Evolutionary conservation across 2,888 invertebrate species (phyloP), one percentile per base, ranked within the genome.

Genomic region (Disparrhopalites patrizii): DNA sequence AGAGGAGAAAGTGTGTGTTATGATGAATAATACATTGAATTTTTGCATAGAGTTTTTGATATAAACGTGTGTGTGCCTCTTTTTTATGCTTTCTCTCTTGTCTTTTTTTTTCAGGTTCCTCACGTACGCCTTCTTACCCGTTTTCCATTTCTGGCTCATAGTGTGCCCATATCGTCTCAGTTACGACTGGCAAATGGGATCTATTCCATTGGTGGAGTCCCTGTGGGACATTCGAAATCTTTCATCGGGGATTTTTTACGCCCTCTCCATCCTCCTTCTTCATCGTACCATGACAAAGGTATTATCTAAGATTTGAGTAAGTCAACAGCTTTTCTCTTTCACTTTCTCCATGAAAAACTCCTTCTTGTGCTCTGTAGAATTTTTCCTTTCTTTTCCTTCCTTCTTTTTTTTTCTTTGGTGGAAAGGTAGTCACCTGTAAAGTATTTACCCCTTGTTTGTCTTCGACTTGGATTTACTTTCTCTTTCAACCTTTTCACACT

Each of bases 151-250:
- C 82, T 90, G 90, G 88, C 80, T 93, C 68, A 81, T 92, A 25
- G 80, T 92, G 60, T 89, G 87, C 73, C 91, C 92, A 0, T 84
- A 85, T 76, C 85, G 85, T 1, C 82, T 92, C 50, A 88, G 89
- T 74, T 91, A 92, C 78, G 93, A 93, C 79, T 93, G 92, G 92
- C 91, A 92, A 81, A 89, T 90, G 87, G 90, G 90, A 13, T 91
- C 90, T n/a, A 86, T 93, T 68, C 90, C 91, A 28, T 81, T 91
- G 68, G 83, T 93, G 72, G 76, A 78, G 15, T 85, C 85, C 47
- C 79, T 86, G 18, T 83, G 84, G 76, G 92, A 92, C 78, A 81
- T 82, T 1, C 81, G 91, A 75, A 91, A 91, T 79, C 77, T 90
- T 65, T 83, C 87, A 66, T 88, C 91, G 0, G 83, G 85, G 72